Percentiles rank a stretch among this genome's conserved stretches.
These are phyloP conservation scores for Rhinichthys klamathensis DNA, from an alignment of 2,113 vertebrate genomes.

Conservation along the genomic window DNA sequence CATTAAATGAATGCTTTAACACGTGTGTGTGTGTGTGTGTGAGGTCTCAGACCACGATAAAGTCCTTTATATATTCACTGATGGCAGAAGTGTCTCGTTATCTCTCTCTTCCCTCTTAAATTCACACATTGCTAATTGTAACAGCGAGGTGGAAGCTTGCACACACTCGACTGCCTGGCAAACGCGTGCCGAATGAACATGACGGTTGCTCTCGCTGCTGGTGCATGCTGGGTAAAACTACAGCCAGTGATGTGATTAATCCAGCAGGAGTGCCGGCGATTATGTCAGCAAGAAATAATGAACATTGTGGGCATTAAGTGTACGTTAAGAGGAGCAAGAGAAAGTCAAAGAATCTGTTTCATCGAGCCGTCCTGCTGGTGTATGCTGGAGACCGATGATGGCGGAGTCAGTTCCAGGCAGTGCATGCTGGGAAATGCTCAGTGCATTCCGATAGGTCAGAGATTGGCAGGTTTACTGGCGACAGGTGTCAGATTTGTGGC, in stretches of 20 bases:
- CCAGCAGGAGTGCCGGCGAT: slow-evolving; percentile 42
- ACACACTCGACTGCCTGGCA: slow-evolving; percentile 24
- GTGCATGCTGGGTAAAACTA: slow-evolving; percentile 31
- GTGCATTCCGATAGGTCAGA: neutral
- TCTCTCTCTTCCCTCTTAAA: slow-evolving; percentile 37
- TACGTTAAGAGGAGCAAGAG: neutral
- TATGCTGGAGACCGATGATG: neutral
- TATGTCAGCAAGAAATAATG: slow-evolving; percentile 43
- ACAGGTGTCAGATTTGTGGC: slow-evolving; percentile 51
- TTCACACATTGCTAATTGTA: slow-evolving; percentile 24
- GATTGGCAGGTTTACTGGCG: slow-evolving; percentile 38
- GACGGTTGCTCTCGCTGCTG: too few species aligned
- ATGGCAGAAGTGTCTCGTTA: slow-evolving; percentile 12
- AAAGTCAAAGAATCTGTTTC: neutral
- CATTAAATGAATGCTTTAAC: neutral
- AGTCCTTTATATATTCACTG: neutral
- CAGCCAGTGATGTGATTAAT: slow-evolving; percentile 51
- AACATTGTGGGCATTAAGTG: slow-evolving; percentile 10
- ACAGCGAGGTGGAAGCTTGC: neutral
- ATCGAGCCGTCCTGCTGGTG: neutral
- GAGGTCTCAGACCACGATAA: neutral
- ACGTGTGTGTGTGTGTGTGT: neutral
- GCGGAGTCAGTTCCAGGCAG: neutral
- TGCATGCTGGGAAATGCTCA: neutral
- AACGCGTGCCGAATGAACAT: slow-evolving; percentile 6